phyloP scores from a whole-genome alignment of 2,888 invertebrate species.

The Matsumyia berberina region DNA sequence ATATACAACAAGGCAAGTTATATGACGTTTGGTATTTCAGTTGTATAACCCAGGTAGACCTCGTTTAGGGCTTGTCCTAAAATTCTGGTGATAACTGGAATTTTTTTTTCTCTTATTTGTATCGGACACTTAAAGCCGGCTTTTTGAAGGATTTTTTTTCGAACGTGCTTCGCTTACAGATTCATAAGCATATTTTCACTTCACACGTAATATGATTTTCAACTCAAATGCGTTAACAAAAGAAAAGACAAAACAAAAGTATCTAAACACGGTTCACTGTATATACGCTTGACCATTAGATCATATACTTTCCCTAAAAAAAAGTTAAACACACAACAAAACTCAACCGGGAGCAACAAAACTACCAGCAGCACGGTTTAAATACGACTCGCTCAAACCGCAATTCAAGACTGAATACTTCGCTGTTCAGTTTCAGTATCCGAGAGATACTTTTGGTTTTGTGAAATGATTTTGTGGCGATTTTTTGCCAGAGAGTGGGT shows the following conservation, averaged over 20 bases:
- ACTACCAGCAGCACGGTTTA: not conserved
- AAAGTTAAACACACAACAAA: slow-evolving; percentile 29
- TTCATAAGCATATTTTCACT: slow-evolving; percentile 39
- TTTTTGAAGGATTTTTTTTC: slow-evolving; percentile 17
- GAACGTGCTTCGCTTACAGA: slow-evolving; percentile 27
- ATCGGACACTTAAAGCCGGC: slow-evolving; percentile 57
- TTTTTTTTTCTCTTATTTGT: slow-evolving; percentile 31
- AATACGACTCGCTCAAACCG: slow-evolving; percentile 36
- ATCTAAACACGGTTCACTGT: slow-evolving; percentile 15
- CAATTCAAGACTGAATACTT: slow-evolving; percentile 58
- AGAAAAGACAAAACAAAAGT: slow-evolving; percentile 20
- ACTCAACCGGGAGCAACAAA: not conserved
- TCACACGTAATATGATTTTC: slow-evolving; percentile 49
- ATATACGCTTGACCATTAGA: slow-evolving; percentile 41
- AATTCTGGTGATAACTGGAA: slow-evolving; percentile 38
- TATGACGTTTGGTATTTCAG: slow-evolving; percentile 24
- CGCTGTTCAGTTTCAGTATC: slow-evolving; percentile 33
- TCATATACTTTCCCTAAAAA: slow-evolving; percentile 67
- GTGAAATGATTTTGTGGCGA: slow-evolving; percentile 18
- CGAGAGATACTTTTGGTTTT: slow-evolving; percentile 58
- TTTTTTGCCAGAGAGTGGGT: slow-evolving; percentile 22
- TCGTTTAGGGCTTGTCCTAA: slow-evolving; percentile 20
- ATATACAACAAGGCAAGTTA: slow-evolving; percentile 26
- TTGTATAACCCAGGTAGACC: slow-evolving; percentile 53
- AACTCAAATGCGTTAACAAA: slow-evolving; percentile 40